These are phyloP conservation scores for Aphrophora alni DNA, from an alignment of 2,888 invertebrate species.

Conservation along the genomic window DNA sequence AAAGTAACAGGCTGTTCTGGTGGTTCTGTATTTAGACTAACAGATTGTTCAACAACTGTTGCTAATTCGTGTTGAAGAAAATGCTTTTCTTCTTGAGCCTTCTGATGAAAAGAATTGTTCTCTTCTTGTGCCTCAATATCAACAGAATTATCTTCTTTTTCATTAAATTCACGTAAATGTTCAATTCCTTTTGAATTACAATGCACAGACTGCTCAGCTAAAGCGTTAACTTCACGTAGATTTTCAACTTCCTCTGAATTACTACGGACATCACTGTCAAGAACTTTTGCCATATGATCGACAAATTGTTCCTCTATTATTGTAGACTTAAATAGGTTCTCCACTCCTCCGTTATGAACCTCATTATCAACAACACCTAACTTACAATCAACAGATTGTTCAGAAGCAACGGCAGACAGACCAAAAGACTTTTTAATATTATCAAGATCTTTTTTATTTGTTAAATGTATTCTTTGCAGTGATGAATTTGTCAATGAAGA, in stretches of 20 bases:
- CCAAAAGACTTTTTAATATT: slow-evolving; percentile 49
- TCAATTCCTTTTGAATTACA: too few relatives aligned
- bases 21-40: background rate
- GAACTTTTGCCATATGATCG: background rate
- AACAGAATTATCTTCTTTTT: too few relatives aligned
- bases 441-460: slow-evolving; percentile 50
- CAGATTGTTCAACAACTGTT: too few relatives aligned
- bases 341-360: background rate
- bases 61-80: too few relatives aligned
- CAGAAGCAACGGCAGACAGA: slow-evolving; percentile 42
- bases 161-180: too few relatives aligned
- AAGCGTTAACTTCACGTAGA: background rate
- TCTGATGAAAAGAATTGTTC: too few relatives aligned
- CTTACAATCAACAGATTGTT: slow-evolving; percentile 42
- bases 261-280: background rate
- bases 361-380: background rate
- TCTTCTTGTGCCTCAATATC: background rate
- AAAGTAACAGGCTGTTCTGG: background rate
- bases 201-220: too few relatives aligned
- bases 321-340: background rate
- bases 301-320: background rate
- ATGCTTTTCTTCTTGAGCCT: background rate
- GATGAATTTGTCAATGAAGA: slow-evolving; percentile 30
- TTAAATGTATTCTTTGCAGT: slow-evolving; percentile 48
- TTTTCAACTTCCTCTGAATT: background rate